Percentiles rank a stretch among this genome's conserved stretches.
Conservation (phyloP, 53 echinoderm and acorn worm species). For the Stichopus horrens region DNA sequence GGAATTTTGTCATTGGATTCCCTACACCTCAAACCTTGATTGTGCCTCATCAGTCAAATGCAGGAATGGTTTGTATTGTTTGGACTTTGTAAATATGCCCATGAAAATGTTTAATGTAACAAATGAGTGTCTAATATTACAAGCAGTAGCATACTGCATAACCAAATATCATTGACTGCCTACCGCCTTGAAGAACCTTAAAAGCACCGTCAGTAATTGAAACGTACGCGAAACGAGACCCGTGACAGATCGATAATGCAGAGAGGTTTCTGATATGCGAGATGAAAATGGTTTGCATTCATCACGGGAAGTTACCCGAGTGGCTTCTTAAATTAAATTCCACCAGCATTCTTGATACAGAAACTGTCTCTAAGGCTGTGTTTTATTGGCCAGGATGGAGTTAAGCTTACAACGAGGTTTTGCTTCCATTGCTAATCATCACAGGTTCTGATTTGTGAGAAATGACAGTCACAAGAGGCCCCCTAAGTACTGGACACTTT, state of each 20-base stretch:
- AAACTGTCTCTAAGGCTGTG: constrained; percentile 49
- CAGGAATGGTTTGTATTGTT: not conserved
- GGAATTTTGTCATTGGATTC: too few species aligned
- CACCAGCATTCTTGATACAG: constrained; percentile 46
- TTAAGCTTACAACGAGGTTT: constrained; percentile 44
- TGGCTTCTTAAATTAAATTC: constrained; percentile 48
- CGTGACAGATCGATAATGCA: constrained; percentile 50
- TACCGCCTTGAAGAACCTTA: constrained; percentile 26
- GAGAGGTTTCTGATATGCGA: constrained; percentile 43
- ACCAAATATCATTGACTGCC: constrained; percentile 23
- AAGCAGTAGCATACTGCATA: constrained; percentile 8
- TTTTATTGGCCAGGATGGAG: constrained; percentile 46
- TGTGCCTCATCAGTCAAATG: too few species aligned
- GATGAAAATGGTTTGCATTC: constrained; percentile 46
- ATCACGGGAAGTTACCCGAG: constrained; percentile 37
- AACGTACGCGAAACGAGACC: constrained; percentile 45
- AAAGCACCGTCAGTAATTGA: constrained; percentile 45
- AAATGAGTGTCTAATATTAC: constrained; percentile 29
- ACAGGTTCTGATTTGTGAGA: constrained; percentile 42
- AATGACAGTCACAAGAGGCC: constrained; percentile 40
- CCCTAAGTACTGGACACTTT: constrained; percentile 3
- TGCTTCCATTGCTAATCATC: constrained; percentile 36
- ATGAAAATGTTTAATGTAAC: constrained; percentile 32
- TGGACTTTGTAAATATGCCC: not conserved
- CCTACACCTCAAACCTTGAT: too few species aligned